Base-by-base conservation (phyloP, 2,888 invertebrate species). In the Helobdella robusta region DNA sequence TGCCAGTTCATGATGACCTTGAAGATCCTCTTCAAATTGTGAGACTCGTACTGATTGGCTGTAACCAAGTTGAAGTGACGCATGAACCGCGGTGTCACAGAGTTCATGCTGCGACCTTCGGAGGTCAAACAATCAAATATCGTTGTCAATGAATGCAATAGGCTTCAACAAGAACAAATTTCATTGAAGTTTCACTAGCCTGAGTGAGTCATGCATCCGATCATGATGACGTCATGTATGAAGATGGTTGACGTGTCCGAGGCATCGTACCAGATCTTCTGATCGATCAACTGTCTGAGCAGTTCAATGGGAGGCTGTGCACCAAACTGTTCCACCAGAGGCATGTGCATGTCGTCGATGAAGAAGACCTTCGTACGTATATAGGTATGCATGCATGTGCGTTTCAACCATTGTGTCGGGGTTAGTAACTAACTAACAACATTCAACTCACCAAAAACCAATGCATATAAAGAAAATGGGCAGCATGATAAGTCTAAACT, bases 271-370 rank as follows among this genome's bases (percentile, higher is more conserved):
- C 79, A 79, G 68, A 75, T 77, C 76, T 77, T 77, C 71, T 79
- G 79, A 68, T 79, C 79, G 1, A 77, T 70, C 78, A 78, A 79
- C 73, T 80, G 79, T 8, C 80, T 73, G 30, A 95, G 79, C 50
- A 95, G 82, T 78, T 95, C 94, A 65, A 95, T 89, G 0, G 94
- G 91, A 0, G 94, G 93, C 78, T 94, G 93, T 0, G 93, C 92
- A 0, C 93, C 94, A 75, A 89, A 93, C 1, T 85, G 84, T 80
- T 91, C 91, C 64, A 88, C 86, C 73, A 88, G 82, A 0, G 94
- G 94, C 91, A 94, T 91, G 74, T 91, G 91, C n/a, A 95, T 85
- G 77, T 95, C 94, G 75, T 95, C 95, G 40, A 95, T 89, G 77
- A 94, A 94, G 58, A 93, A 85, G 18, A 94, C 87, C 79, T 87